phyloP scores from a whole-genome alignment of 2,797 vertebrate species.

The Natrix natrix region DNA sequence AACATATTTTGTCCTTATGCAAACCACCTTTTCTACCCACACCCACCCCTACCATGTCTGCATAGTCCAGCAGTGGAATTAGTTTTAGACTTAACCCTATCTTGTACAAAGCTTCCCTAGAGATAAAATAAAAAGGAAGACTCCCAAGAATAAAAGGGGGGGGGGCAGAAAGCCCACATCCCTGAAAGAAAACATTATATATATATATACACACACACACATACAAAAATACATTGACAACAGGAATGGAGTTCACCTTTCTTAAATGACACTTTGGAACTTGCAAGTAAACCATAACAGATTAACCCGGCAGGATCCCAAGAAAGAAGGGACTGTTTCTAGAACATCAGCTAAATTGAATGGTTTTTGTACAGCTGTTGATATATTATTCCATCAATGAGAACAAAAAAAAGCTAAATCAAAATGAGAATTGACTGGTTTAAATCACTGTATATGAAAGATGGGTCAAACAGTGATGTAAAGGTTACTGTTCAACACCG shows the following conservation, averaged over 20 bases:
- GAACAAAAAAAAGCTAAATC: not conserved
- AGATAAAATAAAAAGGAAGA: not conserved
- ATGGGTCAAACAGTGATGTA: not conserved
- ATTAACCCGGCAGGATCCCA: not conserved
- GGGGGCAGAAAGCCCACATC: not conserved
- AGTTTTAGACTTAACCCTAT: not conserved
- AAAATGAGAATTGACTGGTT: not conserved
- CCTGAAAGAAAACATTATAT: not conserved
- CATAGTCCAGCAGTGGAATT: not conserved
- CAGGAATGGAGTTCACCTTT: not conserved
- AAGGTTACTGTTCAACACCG: not conserved
- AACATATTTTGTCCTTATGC: not conserved
- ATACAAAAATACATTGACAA: not conserved
- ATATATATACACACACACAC: too few relatives aligned
- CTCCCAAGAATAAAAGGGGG: not conserved
- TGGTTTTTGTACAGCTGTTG: not conserved
- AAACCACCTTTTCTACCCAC: not conserved
- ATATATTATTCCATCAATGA: not conserved
- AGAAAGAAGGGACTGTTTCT: not conserved
- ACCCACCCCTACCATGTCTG: not conserved
- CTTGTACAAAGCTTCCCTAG: not conserved
- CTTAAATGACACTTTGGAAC: not conserved
- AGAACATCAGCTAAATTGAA: not conserved
- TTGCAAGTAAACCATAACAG: not conserved
- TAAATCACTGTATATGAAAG: not conserved